phyloP scores from a whole-genome alignment of 1,140 invertebrate species.

The Drosophila insularis region DNA sequence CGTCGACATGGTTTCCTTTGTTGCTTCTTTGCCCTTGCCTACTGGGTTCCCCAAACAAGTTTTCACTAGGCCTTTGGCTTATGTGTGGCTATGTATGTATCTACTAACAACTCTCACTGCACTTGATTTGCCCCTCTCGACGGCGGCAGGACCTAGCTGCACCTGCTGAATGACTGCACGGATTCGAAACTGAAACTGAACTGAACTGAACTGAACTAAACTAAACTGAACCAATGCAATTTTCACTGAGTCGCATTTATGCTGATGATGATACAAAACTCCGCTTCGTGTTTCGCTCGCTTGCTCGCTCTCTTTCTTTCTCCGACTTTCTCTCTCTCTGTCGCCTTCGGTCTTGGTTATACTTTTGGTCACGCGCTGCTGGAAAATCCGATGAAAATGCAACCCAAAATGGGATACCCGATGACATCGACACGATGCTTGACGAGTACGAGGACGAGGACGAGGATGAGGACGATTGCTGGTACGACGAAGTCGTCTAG shows the following conservation, averaged over 20 bases:
- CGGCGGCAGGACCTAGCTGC: constrained; percentile 8
- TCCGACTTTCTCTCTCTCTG: constrained; percentile 10
- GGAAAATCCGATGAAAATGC: constrained; percentile 53
- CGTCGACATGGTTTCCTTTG: constrained; percentile 73
- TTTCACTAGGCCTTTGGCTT: constrained; percentile 49
- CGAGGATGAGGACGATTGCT: too few species aligned
- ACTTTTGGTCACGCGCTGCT: constrained; percentile 65
- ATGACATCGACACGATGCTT: not conserved
- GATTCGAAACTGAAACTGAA: constrained; percentile 74
- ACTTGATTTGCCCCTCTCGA: constrained; percentile 47
- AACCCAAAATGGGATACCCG: constrained; percentile 44
- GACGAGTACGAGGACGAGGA: too few species aligned
- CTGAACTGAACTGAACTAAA: constrained; percentile 74
- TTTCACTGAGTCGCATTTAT: constrained; percentile 51
- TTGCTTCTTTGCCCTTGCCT: too few species aligned
- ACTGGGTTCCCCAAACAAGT: constrained; percentile 16
- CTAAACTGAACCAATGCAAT: constrained; percentile 73
- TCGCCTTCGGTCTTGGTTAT: constrained; percentile 24
- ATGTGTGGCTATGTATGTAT: constrained; percentile 1
- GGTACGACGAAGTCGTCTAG: constrained; percentile 3
- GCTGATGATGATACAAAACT: constrained; percentile 54
- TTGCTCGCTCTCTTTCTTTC: constrained; percentile 18
- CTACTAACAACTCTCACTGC: constrained; percentile 26
- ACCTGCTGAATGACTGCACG: constrained; percentile 54
- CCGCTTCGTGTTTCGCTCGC: constrained; percentile 50